These are phyloP conservation scores for Acropternis orthonyx DNA, from an alignment of 2,797 vertebrate species.

Conservation along the genomic window DNA sequence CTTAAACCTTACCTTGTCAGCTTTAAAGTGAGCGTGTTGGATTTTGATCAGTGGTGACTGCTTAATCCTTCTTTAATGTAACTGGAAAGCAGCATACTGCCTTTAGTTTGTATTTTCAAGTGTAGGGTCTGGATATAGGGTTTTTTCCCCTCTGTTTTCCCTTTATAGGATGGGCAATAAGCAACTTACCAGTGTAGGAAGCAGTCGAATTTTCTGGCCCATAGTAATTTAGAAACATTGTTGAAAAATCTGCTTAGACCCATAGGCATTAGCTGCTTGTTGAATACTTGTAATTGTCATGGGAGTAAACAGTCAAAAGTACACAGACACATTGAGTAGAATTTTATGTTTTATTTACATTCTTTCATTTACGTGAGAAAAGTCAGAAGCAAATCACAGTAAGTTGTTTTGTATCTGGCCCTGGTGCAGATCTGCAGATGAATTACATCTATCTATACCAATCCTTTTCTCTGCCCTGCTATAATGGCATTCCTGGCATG, in stretches of 20 bases:
- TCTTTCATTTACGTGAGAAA: not conserved
- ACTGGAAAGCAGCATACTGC: not conserved
- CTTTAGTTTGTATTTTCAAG: not conserved
- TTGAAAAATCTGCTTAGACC: not conserved
- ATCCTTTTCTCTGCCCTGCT: not conserved
- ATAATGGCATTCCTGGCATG: not conserved
- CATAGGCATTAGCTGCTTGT: not conserved
- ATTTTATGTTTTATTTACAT: not conserved
- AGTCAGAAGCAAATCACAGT: not conserved
- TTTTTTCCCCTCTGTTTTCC: not conserved
- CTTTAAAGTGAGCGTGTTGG: not conserved
- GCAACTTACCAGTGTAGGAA: not conserved
- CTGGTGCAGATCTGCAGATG: not conserved
- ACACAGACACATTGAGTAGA: not conserved
- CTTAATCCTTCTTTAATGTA: not conserved
- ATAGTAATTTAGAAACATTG: not conserved
- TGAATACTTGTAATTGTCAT: not conserved
- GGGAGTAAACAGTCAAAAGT: not conserved
- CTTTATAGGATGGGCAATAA: not conserved
- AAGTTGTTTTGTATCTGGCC: not conserved
- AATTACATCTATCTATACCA: not conserved
- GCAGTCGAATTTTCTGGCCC: not conserved
- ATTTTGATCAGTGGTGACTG: not conserved
- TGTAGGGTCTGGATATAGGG: rapidly evolving
- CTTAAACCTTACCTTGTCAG: not conserved